phyloP scores from a whole-genome alignment of 2,797 vertebrate species.

The Eutrigla gurnardus region DNA sequence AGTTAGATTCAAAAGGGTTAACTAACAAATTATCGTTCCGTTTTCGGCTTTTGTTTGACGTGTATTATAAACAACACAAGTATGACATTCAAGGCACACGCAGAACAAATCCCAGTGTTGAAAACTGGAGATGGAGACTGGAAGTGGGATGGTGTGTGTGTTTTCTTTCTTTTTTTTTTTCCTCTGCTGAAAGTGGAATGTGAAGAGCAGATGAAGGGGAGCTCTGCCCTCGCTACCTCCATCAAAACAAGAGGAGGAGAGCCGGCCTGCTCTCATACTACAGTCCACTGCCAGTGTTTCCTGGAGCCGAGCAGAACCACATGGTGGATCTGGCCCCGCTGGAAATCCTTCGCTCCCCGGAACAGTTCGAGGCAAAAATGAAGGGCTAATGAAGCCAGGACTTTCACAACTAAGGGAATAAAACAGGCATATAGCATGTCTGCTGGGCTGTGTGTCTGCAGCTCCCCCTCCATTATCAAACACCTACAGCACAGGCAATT shows the following conservation, averaged over 20 bases:
- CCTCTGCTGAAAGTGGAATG: constrained; percentile 47
- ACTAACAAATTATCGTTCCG: not conserved
- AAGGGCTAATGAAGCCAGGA: constrained; percentile 56
- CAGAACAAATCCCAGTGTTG: constrained; percentile 19
- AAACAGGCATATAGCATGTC: constrained; percentile 8
- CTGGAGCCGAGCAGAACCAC: constrained; percentile 68
- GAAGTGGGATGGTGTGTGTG: constrained; percentile 36
- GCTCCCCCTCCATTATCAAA: constrained; percentile 3
- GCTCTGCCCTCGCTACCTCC: constrained; percentile 34
- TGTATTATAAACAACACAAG: constrained; percentile 6
- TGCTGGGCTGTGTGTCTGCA: constrained; percentile 14
- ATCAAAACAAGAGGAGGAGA: constrained; percentile 64
- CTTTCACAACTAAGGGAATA: constrained; percentile 31
- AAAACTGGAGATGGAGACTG: constrained; percentile 31
- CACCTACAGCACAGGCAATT: not conserved
- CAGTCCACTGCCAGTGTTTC: constrained; percentile 52
- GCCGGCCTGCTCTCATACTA: constrained; percentile 40
- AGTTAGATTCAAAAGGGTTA: not conserved
- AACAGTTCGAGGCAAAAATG: constrained; percentile 55
- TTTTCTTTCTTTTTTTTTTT: not conserved
- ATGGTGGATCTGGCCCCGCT: constrained; percentile 47
- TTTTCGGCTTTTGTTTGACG: not conserved
- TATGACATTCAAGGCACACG: constrained; percentile 9
- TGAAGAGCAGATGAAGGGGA: constrained; percentile 59
- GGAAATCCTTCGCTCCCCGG: constrained; percentile 66